Evolutionary conservation across 2,113 vertebrate genomes (phyloP).

Genomic region (Pluvianellus socialis): DNA sequence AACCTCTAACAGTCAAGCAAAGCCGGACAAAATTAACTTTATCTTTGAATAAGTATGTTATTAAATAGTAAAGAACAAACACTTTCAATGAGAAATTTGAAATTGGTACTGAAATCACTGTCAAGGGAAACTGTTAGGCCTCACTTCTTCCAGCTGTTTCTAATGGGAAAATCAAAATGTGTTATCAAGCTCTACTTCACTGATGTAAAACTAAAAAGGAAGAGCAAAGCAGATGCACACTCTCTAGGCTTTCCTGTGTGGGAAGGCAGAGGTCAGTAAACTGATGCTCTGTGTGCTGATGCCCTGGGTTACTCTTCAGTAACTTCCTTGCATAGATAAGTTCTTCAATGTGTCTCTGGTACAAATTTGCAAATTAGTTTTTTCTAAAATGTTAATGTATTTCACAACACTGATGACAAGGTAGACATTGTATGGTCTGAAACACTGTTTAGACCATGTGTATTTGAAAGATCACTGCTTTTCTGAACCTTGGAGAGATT

Average conservation of each 20-base stretch:
- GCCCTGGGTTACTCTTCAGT: not conserved
- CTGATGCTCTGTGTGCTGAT: not conserved
- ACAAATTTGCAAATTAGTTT: not conserved
- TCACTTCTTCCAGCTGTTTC: not conserved
- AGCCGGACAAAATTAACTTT: not conserved
- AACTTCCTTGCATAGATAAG: not conserved
- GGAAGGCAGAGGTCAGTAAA: not conserved
- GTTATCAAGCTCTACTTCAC: not conserved
- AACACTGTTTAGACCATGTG: not conserved
- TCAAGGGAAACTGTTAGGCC: not conserved
- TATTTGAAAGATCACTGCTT: not conserved
- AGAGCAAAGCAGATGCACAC: not conserved
- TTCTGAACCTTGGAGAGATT: not conserved
- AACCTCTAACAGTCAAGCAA: not conserved
- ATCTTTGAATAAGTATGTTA: not conserved
- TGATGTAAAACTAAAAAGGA: not conserved
- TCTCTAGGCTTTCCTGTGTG: not conserved
- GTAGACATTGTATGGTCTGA: not conserved
- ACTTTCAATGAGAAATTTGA: not conserved
- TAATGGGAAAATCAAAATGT: too few relatives aligned
- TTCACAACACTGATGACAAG: not conserved
- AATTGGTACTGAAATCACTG: not conserved
- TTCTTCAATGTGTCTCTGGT: not conserved
- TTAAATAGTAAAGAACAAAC: not conserved
- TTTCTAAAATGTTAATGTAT: not conserved